phyloP scores from a whole-genome alignment of 2,888 invertebrate species.

The Acrobasis consociella region DNA sequence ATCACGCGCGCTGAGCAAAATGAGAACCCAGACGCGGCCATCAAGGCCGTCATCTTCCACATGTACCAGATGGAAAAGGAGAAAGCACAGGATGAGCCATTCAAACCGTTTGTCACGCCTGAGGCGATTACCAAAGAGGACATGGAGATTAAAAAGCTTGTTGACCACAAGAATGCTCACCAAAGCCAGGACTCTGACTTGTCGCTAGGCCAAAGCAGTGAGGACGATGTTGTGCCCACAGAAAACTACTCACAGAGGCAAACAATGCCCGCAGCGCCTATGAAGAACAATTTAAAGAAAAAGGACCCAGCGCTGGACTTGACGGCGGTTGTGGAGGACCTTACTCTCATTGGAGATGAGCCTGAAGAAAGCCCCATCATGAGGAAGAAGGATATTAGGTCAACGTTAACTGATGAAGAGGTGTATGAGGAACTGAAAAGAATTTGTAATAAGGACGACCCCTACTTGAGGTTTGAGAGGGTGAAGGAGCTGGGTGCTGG shows the following conservation, averaged over 20 bases:
- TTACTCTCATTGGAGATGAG: slow-evolving; percentile 69
- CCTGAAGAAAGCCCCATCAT: slow-evolving; percentile 83
- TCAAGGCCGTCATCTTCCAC: slow-evolving; percentile 95
- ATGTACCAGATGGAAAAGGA: slow-evolving; percentile 94
- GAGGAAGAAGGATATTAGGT: slow-evolving; percentile 83
- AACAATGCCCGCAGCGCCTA: slow-evolving; percentile 82
- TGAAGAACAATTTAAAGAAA: slow-evolving; percentile 66
- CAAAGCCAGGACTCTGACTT: slow-evolving; percentile 84
- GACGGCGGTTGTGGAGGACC: slow-evolving; percentile 67
- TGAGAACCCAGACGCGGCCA: slow-evolving; percentile 94
- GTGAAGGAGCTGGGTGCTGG: slow-evolving; percentile 95
- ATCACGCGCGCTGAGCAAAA: slow-evolving; percentile 94
- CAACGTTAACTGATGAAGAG: slow-evolving; percentile 86
- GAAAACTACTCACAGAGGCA: slow-evolving; percentile 67
- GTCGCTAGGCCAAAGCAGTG: slow-evolving; percentile 78
- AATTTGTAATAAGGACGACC: slow-evolving; percentile 93
- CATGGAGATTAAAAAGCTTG: slow-evolving; percentile 89
- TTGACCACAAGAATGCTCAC: slow-evolving; percentile 88
- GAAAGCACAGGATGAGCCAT: slow-evolving; percentile 86
- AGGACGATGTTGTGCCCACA: slow-evolving; percentile 75
- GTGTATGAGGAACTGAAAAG: slow-evolving; percentile 89
- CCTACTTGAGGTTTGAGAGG: slow-evolving; percentile 89
- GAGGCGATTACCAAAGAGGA: slow-evolving; percentile 91
- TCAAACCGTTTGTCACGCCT: slow-evolving; percentile 92
- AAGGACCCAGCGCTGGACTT: slow-evolving; percentile 66